Evolutionary conservation across 2,888 invertebrate genomes (phyloP).

Genomic region (Caenorhabditis zanzibari): DNA sequence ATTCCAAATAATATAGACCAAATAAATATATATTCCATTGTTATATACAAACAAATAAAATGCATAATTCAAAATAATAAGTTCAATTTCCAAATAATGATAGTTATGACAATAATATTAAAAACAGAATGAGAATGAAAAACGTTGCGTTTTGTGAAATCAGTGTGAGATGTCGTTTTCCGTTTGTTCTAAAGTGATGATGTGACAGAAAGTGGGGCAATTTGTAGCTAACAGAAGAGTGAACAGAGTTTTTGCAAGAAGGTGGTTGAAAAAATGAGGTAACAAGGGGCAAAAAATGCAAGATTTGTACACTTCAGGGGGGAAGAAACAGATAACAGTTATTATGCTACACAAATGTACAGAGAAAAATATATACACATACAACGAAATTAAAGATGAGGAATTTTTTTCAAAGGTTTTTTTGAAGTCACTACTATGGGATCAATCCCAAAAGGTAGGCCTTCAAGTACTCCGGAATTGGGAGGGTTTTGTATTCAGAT

Average conservation of each 20-base stretch:
- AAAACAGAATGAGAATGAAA: neutral
- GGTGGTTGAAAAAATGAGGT: constrained; percentile 16
- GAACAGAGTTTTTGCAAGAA: constrained; percentile 16
- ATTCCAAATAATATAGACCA: constrained; percentile 46
- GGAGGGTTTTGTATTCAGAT: constrained; percentile 69
- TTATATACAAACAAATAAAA: constrained; percentile 18
- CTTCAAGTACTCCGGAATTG: constrained; percentile 71
- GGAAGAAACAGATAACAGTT: constrained; percentile 57
- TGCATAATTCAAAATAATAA: constrained; percentile 1
- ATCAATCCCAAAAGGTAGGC: constrained; percentile 76
- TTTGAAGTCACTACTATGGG: constrained; percentile 43
- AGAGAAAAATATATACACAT: constrained; percentile 30
- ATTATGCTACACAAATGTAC: constrained; percentile 62
- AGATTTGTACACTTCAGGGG: constrained; percentile 50
- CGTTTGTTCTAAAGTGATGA: constrained; percentile 69
- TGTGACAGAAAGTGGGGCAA: constrained; percentile 64
- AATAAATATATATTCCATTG: constrained; percentile 39
- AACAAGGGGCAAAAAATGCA: constrained; percentile 21
- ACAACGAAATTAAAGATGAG: constrained; percentile 1
- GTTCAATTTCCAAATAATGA: constrained; percentile 37
- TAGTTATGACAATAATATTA: constrained; percentile 40
- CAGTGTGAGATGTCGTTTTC: constrained; percentile 65
- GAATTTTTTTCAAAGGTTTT: constrained; percentile 4
- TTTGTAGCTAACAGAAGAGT: constrained; percentile 59
- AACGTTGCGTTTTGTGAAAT: constrained; percentile 33